Base-by-base conservation (phyloP, 1,140 invertebrate genomes). In the Onthophagus taurus region DNA sequence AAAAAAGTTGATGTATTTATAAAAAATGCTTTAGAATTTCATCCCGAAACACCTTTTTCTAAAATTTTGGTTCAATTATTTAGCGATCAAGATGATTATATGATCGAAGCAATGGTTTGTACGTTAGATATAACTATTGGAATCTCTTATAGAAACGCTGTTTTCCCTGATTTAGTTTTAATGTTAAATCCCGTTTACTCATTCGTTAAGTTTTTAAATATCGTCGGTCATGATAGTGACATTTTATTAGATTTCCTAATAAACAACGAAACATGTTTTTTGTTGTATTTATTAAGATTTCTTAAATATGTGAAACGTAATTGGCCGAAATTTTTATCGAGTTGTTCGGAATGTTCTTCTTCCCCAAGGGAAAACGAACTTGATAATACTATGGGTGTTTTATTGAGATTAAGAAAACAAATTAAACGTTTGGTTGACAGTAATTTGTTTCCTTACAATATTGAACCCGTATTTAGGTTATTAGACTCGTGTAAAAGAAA, bases 31-130 rank as follows among this genome's bases (percentile, higher is more conserved):
- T 69, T 89, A 49, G 83, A 87, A 39, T 91, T 86, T 60, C 85
- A 90, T 66, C 88, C 87, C 3, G 85, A 89, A 61, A 85, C 83
- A 50, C 80, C 84, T 17, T 76, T 91, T 38, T 85, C 85, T 6
- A 87, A 89, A 64, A 89, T 89, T 72, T 73, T 91, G 38, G 83
- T 92, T 31, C 83, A 87, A 59, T 67, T 93, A 30, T 91, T 93
- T 58, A 79, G 81, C 50, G 87, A 92, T 66, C 88, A 92, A 64
- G 89, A 93, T 61, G 89, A 93, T 61, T 87, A 86, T 51, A 62
- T 93, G 38, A 84, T 92, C 17, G 89, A 92, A 69, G 82, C 84
- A n/a, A 88, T 93, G 85, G 83, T 92, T 1, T 92, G 88, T 64
- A 87, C 84, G 29, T 64, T 92, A 20, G 88, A 92, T 62, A 87